Percentiles rank a stretch among this genome's conserved stretches.
Evolutionary conservation across 2,888 invertebrate genomes (phyloP).

Genomic region (Dendrolimus pini): DNA sequence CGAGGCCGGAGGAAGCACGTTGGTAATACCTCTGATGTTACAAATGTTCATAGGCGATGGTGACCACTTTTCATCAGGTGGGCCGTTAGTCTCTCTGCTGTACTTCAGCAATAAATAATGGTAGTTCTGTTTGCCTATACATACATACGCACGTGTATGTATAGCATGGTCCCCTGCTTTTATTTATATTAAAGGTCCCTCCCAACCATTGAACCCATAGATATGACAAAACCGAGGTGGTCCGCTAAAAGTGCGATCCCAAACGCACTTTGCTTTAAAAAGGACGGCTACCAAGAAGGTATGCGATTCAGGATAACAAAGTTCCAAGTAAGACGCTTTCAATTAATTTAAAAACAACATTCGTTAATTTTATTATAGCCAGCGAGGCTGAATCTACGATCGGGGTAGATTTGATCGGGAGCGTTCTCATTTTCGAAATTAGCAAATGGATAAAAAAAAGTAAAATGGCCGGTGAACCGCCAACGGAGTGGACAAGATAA

Average conservation of each 20-base stretch:
- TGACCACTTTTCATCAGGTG: too few species aligned
- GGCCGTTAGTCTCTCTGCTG: too few species aligned
- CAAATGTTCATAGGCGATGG: too few species aligned
- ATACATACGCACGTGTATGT: too few species aligned
- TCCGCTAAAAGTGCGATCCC: neutral
- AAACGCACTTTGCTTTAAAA: neutral
- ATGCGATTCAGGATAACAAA: conserved; percentile 53
- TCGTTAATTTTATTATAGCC: conserved; percentile 75
- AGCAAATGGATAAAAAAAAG: conserved; percentile 71
- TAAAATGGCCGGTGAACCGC: conserved; percentile 49
- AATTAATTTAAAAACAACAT: conserved; percentile 70
- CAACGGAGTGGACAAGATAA: conserved; percentile 72
- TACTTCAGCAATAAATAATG: too few species aligned
- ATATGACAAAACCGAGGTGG: neutral
- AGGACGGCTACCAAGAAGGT: conserved; percentile 34
- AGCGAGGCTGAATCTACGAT: conserved; percentile 66
- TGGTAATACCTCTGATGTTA: too few species aligned
- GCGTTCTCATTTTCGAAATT: conserved; percentile 74
- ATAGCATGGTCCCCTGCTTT: too few species aligned
- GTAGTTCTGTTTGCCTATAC: too few species aligned
- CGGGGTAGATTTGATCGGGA: conserved; percentile 60
- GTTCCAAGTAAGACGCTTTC: conserved; percentile 57
- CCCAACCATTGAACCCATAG: neutral
- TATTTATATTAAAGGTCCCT: too few species aligned
- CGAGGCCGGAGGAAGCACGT: too few species aligned